phyloP scores from a whole-genome alignment of 1,140 invertebrate genomes.

The Drosophila arizonae region DNA sequence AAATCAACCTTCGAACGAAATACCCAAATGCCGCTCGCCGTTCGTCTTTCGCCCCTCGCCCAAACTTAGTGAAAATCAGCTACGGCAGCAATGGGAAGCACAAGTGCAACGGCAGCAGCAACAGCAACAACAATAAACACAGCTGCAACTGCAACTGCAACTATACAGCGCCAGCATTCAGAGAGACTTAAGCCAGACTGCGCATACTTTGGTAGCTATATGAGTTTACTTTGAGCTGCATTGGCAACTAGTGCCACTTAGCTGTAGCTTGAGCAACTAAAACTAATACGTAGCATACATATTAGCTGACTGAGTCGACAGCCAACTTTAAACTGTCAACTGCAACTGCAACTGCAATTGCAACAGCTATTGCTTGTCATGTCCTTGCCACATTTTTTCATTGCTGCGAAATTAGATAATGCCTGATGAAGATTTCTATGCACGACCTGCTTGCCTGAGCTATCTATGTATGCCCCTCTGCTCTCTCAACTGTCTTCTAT shows the following conservation, averaged over 20 bases:
- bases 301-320: conserved; percentile 52
- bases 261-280: background rate
- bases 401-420: conserved; percentile 56
- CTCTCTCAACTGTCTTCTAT: conserved; percentile 27
- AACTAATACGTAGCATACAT: conserved; percentile 33
- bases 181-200: conserved; percentile 33
- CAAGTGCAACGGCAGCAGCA: conserved; percentile 33
- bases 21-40: conserved; percentile 30
- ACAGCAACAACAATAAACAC: conserved; percentile 25
- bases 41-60: conserved; percentile 29
- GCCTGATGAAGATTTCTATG: conserved; percentile 64
- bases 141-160: conserved; percentile 27
- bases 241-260: conserved; percentile 46
- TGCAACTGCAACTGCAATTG: conserved; percentile 16
- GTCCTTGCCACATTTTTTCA: conserved; percentile 43
- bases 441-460: conserved; percentile 53
- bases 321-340: conserved; percentile 22
- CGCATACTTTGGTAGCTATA: conserved; percentile 62
- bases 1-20: conserved; percentile 28
- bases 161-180: conserved; percentile 1
- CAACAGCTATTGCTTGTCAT: conserved; percentile 25
- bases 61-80: conserved; percentile 70
- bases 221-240: conserved; percentile 33
- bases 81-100: conserved; percentile 53
- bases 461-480: conserved; percentile 17